Base-by-base conservation (phyloP, 1,140 invertebrate species). In the Leptestheria dahalacensis region DNA sequence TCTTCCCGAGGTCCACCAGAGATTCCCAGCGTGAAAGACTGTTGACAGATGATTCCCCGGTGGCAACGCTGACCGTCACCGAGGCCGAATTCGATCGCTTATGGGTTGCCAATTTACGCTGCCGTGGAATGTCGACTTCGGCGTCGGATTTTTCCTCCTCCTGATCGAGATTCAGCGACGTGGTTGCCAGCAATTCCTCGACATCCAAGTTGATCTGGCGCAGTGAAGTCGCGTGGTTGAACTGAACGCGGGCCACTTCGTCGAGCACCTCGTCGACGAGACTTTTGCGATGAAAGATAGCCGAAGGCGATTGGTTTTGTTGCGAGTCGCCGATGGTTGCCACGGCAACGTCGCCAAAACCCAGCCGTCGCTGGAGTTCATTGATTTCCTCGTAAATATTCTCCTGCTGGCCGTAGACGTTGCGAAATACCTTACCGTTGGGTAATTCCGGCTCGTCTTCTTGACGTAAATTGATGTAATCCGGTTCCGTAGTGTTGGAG, bases 301-400 rank as follows among this genome's bases (percentile, higher is more conserved):
- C 57, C 25, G 29, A 18, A 26, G 59, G 57, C 29, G 28, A 9
- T 26, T 60, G 24, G 11, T 41, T 29, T 56, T 25, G 41, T 26
- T 33, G 23, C 23, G 10, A 51, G 41, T 63, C 33, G 2, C 48
- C 24, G 47, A 59, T 59, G n/a, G 58, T 18, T 25, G 51, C 58
- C 28, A 49, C 47, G 24, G 28, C 47, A 23, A 20, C 21, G 12
- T 11, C 23, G 12, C 28, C 20, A 23, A 49, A 46, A 26, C 26
- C 57, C 29, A 25, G 50, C 56, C n/a, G 57, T 26, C 61, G 62
- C 60, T 58, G 46, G 29, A 74, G 73, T 57, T 77, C 75, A 1
- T 73, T 83, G 65, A 90, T 88, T 75, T 90, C 86, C 73, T 89
- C 86, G 69, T 90, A 90, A 68, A 90, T 88, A 69, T 90, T 90